Conservation (phyloP, 2,888 invertebrate species). For the Athalia cordata region DNA sequence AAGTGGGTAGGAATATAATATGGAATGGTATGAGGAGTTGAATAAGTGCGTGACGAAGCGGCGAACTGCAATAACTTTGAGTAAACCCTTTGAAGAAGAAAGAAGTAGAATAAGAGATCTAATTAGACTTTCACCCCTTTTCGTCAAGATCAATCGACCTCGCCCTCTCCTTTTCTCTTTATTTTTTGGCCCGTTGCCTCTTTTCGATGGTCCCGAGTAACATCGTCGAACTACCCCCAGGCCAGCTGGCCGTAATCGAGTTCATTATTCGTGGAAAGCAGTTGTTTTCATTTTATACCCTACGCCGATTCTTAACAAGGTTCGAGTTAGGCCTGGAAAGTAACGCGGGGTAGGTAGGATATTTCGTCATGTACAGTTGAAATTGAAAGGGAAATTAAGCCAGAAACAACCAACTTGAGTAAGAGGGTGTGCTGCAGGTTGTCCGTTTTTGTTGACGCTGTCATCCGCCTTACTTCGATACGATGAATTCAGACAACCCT, state of each 20-base stretch:
- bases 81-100: constrained; percentile 25
- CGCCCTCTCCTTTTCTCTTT: not conserved
- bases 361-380: not conserved
- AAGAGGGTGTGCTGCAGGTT: not conserved
- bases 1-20: not conserved
- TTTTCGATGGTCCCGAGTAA: not conserved
- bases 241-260: constrained; percentile 29
- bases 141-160: constrained; percentile 41
- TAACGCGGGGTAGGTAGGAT: not conserved
- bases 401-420: not conserved
- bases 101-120: constrained; percentile 50
- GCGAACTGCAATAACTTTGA: constrained; percentile 35
- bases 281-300: constrained; percentile 29
- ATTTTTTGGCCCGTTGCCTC: not conserved
- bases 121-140: constrained; percentile 53
- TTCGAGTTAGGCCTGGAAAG: not conserved
- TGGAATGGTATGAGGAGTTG: not conserved
- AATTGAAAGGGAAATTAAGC: constrained; percentile 22
- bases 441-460: constrained; percentile 1
- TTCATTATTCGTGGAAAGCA: constrained; percentile 29
- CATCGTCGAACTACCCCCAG: constrained; percentile 21
- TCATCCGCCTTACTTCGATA: constrained; percentile 3
- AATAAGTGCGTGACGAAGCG: constrained; percentile 11
- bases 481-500: not conserved
- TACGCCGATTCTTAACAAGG: not conserved